Percentiles rank a stretch among this genome's conserved stretches.
Evolutionary conservation across 1,140 invertebrate species (phyloP).

Genomic region (Papilio dardanus): DNA sequence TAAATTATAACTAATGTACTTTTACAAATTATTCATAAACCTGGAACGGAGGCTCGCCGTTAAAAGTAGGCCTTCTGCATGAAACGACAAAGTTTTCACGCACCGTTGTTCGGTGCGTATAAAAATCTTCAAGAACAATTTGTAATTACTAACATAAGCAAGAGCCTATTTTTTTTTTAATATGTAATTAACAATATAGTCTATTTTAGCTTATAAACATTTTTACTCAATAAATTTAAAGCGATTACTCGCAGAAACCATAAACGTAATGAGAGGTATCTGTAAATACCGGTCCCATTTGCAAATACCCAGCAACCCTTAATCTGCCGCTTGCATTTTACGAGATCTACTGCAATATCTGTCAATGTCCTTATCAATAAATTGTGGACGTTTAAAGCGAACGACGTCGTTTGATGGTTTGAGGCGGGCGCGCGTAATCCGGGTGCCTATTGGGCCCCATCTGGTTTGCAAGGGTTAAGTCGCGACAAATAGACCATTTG

Average conservation of each 20-base stretch:
- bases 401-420: slow-evolving; percentile 78
- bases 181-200: background rate
- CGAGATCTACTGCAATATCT: slow-evolving; percentile 77
- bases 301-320: slow-evolving; percentile 72
- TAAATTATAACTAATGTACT: background rate
- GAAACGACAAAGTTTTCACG: background rate
- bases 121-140: background rate
- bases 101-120: background rate
- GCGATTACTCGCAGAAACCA: slow-evolving; percentile 59
- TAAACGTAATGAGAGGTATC: slow-evolving; percentile 66
- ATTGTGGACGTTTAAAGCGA: slow-evolving; percentile 76
- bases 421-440: slow-evolving; percentile 70
- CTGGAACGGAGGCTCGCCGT: background rate
- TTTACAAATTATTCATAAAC: background rate
- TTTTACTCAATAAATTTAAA: slow-evolving; percentile 49
- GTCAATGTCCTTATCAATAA: slow-evolving; percentile 82
- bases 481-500: slow-evolving; percentile 82
- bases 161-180: background rate
- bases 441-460: slow-evolving; percentile 72
- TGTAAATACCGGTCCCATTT: slow-evolving; percentile 72
- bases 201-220: background rate
- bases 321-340: slow-evolving; percentile 79
- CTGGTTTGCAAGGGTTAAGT: slow-evolving; percentile 80
- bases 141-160: background rate
- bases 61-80: background rate